These are phyloP conservation scores for Halictus quadricinctus DNA, from an alignment of 2,888 invertebrate genomes.

Conservation along the genomic window DNA sequence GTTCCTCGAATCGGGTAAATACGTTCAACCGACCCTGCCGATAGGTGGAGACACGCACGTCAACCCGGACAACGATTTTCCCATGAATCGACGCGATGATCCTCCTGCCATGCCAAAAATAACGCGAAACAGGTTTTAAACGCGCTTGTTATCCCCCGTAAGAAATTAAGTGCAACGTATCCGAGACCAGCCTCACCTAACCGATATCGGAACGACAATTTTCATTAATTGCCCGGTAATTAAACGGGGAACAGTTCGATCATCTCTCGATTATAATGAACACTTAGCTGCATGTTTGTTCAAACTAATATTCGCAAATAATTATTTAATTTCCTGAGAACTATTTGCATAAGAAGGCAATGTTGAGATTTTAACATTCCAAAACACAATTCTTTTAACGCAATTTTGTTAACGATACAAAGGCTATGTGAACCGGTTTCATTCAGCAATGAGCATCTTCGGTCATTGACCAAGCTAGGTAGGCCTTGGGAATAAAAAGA, in stretches of 20 bases:
- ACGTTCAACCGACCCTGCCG: neutral
- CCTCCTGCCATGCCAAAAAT: constrained; percentile 4
- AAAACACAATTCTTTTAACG: no score
- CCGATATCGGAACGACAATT: neutral
- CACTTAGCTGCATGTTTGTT: no score
- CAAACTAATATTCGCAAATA: no score
- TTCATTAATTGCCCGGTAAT: neutral
- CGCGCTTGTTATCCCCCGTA: neutral
- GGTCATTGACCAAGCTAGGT: constrained; percentile 2
- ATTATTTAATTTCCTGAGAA: no score
- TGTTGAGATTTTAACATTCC: no score
- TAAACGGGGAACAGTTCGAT: neutral
- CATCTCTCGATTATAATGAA: neutral
- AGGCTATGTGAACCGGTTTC: neutral
- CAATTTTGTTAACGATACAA: neutral
- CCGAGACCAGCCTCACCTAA: neutral
- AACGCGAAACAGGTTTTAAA: constrained; percentile 24
- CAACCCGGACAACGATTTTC: neutral
- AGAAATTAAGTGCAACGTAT: constrained; percentile 12
- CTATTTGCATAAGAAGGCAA: no score
- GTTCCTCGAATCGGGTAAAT: constrained; percentile 15
- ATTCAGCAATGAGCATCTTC: neutral
- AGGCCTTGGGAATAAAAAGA: neutral
- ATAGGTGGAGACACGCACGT: constrained; percentile 9
- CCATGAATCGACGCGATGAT: neutral